Evolutionary conservation across 1,140 invertebrate species (phyloP).

Genomic region (Wasmannia auropunctata): DNA sequence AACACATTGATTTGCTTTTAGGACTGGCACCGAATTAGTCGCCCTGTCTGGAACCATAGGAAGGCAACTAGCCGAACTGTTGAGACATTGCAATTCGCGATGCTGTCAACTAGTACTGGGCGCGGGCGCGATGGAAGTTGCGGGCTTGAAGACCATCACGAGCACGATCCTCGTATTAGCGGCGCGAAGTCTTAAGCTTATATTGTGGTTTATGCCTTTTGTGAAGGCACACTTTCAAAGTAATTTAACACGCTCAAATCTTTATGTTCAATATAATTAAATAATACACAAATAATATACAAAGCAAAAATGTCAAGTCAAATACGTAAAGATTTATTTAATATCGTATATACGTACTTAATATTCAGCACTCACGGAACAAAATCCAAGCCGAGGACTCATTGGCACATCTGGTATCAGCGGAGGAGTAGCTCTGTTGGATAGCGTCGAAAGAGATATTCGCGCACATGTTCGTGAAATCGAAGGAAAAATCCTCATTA

Average conservation of each 20-base stretch:
- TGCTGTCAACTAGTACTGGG: constrained; percentile 97
- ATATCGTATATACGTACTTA: constrained; percentile 18
- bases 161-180: constrained; percentile 97
- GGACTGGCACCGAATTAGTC: constrained; percentile 86
- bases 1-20: constrained; percentile 47
- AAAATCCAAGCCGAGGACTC: constrained; percentile 77
- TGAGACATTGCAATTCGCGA: constrained; percentile 96
- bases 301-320: too few relatives aligned
- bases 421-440: constrained; percentile 85
- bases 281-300: background rate
- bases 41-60: constrained; percentile 89
- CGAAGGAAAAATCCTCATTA: constrained; percentile 94
- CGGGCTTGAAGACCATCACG: constrained; percentile 98
- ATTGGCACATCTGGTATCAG: constrained; percentile 75
- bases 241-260: constrained; percentile 43
- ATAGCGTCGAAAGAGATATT: constrained; percentile 92
- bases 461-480: constrained; percentile 96
- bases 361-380: constrained; percentile 76
- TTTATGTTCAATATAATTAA: background rate
- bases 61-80: constrained; percentile 93
- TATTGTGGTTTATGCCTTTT: constrained; percentile 91
- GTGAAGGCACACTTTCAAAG: constrained; percentile 89
- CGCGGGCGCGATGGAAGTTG: constrained; percentile 96
- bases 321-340: background rate
- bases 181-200: constrained; percentile 93